Evolutionary conservation across 2,888 invertebrate genomes (phyloP).

Genomic region (Allophyes oxyacanthae): DNA sequence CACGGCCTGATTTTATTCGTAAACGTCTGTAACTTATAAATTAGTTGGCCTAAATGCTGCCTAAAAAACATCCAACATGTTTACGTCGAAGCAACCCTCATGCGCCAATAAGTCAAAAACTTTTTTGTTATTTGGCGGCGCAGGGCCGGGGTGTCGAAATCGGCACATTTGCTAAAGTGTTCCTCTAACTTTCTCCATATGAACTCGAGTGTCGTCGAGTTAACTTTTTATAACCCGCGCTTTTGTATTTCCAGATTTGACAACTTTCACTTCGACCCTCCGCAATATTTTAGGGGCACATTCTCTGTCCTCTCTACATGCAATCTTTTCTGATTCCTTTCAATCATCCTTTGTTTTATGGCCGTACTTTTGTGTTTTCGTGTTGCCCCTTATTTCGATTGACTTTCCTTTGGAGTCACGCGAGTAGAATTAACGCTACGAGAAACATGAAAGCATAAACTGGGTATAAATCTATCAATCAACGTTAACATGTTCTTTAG

Average conservation of each 20-base stretch:
- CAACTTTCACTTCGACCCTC: constrained; percentile 59
- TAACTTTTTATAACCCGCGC: constrained; percentile 75
- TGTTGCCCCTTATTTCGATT: constrained; percentile 18
- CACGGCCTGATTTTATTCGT: constrained; percentile 67
- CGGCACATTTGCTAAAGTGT: constrained; percentile 82
- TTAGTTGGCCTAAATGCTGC: constrained; percentile 72
- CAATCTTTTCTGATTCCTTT: constrained; percentile 46
- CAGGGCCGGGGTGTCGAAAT: constrained; percentile 71
- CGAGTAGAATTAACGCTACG: constrained; percentile 18
- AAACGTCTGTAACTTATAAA: constrained; percentile 71
- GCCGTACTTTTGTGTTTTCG: constrained; percentile 33
- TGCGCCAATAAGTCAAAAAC: constrained; percentile 68
- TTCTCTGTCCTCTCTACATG: constrained; percentile 40
- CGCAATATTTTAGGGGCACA: constrained; percentile 45
- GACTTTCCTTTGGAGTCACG: constrained; percentile 9
- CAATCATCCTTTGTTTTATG: constrained; percentile 51
- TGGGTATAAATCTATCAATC: constrained; percentile 10
- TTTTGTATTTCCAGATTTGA: constrained; percentile 71
- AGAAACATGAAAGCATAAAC: neutral
- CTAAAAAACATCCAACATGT: constrained; percentile 82
- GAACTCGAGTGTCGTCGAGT: constrained; percentile 73
- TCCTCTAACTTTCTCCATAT: constrained; percentile 79
- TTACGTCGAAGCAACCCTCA: constrained; percentile 69
- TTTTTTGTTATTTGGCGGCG: constrained; percentile 78
- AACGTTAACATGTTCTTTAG: constrained; percentile 1